phyloP scores from a whole-genome alignment of 2,888 invertebrate genomes.

The Alloplasta piceator region DNA sequence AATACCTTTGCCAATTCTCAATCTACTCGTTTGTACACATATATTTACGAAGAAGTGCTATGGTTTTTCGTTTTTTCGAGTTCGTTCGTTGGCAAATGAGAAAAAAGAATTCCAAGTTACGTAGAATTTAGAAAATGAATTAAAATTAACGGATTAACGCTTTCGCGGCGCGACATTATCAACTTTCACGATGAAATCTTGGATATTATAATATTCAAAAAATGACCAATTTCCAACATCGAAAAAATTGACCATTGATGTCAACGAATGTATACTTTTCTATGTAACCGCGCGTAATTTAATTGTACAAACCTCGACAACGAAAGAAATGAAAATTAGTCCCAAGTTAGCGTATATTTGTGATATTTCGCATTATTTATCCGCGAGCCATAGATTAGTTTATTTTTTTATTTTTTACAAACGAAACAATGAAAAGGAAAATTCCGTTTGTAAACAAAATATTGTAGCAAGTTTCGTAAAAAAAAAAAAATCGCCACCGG shows the following conservation, averaged over 20 bases:
- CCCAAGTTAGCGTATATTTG: conserved; percentile 9
- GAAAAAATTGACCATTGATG: conserved; percentile 68
- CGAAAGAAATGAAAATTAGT: conserved; percentile 62
- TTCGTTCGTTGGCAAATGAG: conserved; percentile 69
- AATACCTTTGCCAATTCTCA: conserved; percentile 76
- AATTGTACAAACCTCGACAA: conserved; percentile 69
- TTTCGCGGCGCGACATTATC: not conserved
- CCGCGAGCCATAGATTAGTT: conserved; percentile 30
- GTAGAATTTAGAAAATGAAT: too few species aligned
- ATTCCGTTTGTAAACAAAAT: not conserved
- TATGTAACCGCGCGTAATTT: conserved; percentile 51
- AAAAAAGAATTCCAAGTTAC: not conserved
- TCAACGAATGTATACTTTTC: conserved; percentile 73
- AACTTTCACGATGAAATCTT: not conserved
- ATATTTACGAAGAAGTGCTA: conserved; percentile 8
- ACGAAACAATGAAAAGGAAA: conserved; percentile 1
- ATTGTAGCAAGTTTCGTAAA: not conserved
- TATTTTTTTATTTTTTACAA: conserved; percentile 21
- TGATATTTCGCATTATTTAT: conserved; percentile 23
- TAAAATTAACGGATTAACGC: too few species aligned
- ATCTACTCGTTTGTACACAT: conserved; percentile 54
- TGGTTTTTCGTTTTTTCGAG: conserved; percentile 50
- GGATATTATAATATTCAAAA: conserved; percentile 31
- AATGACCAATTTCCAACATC: conserved; percentile 74
- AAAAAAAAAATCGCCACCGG: not conserved